Conservation (phyloP, 1,140 invertebrate species). For the Hypsibius dujardini region DNA sequence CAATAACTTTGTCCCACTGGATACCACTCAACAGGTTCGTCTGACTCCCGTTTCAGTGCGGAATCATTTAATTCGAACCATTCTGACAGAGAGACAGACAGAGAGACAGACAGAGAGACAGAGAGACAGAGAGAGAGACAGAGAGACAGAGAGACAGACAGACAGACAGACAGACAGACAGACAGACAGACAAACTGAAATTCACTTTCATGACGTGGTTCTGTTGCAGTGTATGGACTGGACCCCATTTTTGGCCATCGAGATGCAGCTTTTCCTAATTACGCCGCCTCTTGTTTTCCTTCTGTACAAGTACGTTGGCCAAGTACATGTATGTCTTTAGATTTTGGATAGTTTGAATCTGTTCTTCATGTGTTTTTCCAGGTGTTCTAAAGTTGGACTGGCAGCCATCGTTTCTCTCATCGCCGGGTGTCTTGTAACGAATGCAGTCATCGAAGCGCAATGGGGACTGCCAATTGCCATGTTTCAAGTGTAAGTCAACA, state of each 20-base stretch:
- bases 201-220: constrained; percentile 10
- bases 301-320: neutral
- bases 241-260: constrained; percentile 36
- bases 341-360: too few relatives aligned
- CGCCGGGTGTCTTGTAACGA: neutral
- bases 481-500: neutral
- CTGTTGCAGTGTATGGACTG: constrained; percentile 33
- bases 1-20: constrained; percentile 31
- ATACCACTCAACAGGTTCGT: neutral
- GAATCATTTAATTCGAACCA: too few relatives aligned
- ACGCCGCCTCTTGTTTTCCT: constrained; percentile 24
- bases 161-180: too few relatives aligned
- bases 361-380: neutral
- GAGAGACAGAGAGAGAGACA: neutral
- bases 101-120: too few relatives aligned
- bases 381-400: neutral
- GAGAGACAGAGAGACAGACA: too few relatives aligned
- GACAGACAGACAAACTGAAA: neutral
- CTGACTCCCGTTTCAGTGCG: constrained; percentile 18
- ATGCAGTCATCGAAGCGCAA: neutral
- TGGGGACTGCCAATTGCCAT: constrained; percentile 3
- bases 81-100: too few relatives aligned
- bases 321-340: too few relatives aligned
- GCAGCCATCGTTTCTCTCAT: neutral
- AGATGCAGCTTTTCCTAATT: constrained; percentile 36